Conservation (phyloP, 37 sponge, comb jelly and placozoan species). For the Agelas oroides region DNA sequence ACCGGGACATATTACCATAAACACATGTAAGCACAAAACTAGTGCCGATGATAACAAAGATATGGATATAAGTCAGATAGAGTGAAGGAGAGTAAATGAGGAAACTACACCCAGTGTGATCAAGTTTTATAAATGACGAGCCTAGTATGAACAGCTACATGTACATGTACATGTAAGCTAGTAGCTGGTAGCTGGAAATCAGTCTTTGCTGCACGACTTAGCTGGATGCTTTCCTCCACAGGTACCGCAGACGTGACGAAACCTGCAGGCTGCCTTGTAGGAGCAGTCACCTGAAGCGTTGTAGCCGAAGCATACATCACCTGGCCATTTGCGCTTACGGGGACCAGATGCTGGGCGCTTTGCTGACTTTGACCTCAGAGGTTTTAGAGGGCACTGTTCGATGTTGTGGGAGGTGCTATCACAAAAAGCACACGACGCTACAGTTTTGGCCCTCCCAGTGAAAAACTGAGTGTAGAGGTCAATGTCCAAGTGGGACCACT, state of each 20-base stretch:
- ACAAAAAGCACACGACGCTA: no score
- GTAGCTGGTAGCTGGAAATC: background rate
- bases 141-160: no score
- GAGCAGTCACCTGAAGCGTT: background rate
- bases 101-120: background rate
- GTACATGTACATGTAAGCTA: no score
- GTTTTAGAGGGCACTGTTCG: no score
- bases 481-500: conserved; percentile 35
- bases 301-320: background rate
- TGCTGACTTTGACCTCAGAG: background rate
- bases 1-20: no score
- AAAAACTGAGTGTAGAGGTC: no score
- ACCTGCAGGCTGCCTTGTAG: background rate
- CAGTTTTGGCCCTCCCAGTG: no score
- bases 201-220: background rate
- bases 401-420: no score
- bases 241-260: background rate
- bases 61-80: background rate
- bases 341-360: background rate
- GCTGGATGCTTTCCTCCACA: background rate
- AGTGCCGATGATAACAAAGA: background rate
- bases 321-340: background rate
- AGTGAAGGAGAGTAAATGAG: background rate
- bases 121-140: no score
- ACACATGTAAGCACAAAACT: no score